Evolutionary conservation across 2,888 invertebrate species (phyloP).

Genomic region (Baccha elongata): DNA sequence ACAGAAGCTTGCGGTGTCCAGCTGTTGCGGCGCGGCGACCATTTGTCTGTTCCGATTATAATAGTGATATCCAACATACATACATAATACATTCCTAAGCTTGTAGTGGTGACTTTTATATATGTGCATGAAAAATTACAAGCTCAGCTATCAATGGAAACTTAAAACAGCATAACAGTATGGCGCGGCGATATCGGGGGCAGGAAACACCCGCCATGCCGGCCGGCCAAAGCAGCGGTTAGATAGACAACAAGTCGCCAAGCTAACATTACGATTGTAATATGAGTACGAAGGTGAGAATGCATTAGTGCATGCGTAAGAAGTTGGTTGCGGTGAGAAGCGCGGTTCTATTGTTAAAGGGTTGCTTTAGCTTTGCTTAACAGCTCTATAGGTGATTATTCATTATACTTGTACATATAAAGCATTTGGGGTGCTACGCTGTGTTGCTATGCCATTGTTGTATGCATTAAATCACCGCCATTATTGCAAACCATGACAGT

Average conservation of each 20-base stretch:
- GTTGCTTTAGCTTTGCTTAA: conserved; percentile 21
- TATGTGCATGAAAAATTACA: conserved; percentile 17
- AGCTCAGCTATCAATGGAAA: conserved; percentile 3
- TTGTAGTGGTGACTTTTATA: conserved; percentile 28
- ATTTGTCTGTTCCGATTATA: conserved; percentile 58
- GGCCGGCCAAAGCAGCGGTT: conserved; percentile 40
- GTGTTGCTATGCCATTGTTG: conserved; percentile 52
- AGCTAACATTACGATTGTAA: conserved; percentile 40
- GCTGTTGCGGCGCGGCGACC: conserved; percentile 48
- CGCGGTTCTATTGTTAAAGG: conserved; percentile 39
- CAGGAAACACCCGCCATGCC: conserved; percentile 27
- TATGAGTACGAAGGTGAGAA: conserved; percentile 51
- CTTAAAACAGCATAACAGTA: conserved; percentile 12
- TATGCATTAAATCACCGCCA: conserved; percentile 58
- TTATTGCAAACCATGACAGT: conserved; percentile 67
- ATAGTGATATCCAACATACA: conserved; percentile 41
- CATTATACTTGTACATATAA: conserved; percentile 8
- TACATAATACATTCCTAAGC: conserved; percentile 28
- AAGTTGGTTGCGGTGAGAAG: conserved; percentile 6
- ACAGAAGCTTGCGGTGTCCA: conserved; percentile 29
- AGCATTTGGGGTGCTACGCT: conserved; percentile 13
- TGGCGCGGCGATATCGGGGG: not conserved
- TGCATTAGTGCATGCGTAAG: conserved; percentile 38
- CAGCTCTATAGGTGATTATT: conserved; percentile 25
- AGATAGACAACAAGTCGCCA: conserved; percentile 64